phyloP scores from a whole-genome alignment of 2,888 invertebrate genomes.

The Chaitophorus viminalis region DNA sequence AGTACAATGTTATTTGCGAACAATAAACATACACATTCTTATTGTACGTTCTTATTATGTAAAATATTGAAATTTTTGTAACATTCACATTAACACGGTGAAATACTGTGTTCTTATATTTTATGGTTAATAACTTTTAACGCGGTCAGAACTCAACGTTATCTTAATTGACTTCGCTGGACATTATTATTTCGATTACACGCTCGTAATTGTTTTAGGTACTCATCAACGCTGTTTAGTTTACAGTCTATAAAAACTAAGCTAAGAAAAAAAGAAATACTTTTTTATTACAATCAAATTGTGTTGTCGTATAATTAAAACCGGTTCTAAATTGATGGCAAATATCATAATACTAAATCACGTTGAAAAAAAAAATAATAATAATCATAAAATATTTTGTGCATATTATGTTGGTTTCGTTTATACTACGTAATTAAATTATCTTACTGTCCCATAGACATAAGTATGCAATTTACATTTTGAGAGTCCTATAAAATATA shows the following conservation, averaged over 20 bases:
- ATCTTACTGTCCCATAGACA: background rate
- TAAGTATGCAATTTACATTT: background rate
- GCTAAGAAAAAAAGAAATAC: background rate
- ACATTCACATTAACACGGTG: background rate
- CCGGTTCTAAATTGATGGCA: constrained; percentile 27
- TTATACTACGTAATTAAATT: too few relatives aligned
- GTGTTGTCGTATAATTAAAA: constrained; percentile 22
- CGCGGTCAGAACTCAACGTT: background rate
- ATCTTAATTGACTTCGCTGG: constrained; percentile 4
- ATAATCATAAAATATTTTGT: too few relatives aligned
- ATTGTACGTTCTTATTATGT: background rate
- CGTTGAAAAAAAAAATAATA: too few relatives aligned
- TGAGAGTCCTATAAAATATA: background rate
- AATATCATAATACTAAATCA: background rate
- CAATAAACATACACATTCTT: background rate
- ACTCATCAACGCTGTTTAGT: constrained; percentile 13
- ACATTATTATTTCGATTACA: constrained; percentile 10
- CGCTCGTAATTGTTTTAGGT: background rate
- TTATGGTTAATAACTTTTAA: background rate
- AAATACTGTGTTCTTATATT: background rate
- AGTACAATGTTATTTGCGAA: background rate
- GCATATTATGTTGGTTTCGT: too few relatives aligned
- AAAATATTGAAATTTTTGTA: background rate
- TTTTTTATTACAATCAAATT: constrained; percentile 11
- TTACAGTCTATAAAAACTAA: background rate